Evolutionary conservation across 2,888 invertebrate species (phyloP), one percentile per base, ranked within the genome.

Genomic region (Sarcophaga subvicina): DNA sequence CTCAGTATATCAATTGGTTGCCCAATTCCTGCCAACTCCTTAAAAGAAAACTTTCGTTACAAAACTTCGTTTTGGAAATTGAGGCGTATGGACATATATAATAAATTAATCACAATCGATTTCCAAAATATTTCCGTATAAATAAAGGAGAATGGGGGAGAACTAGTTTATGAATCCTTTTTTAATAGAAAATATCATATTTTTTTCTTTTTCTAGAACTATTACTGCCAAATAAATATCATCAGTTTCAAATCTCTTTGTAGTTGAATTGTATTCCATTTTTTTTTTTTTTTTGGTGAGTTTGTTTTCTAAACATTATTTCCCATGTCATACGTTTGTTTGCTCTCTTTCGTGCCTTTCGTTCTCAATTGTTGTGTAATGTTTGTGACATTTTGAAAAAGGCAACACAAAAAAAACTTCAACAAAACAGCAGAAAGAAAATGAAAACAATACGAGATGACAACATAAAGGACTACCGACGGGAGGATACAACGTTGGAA

Each of bases 361-460:
- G 49, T 71, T 79, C 49, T 76, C 49, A 76, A 71, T 70, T 84
- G 75, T 71, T 60, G 59, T 80, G 71, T 60, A 67, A 47, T 87
- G 87, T 79, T 87, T 84, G 70, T 84, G 87, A 84, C 87, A 87
- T 80, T 77, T 49, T 66, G 71, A 72, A 77, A 77, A 60, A 37
- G 37, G 2, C 6, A 66, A 54, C 69, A 45, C 70, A 84, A 60
- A 75, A 69, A 49, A 69, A 20, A 60, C 60, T 72, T 69, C 49
- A 25, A 27, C 37, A 64, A 80, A 73, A 71, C 0, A 20, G 69
- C 73, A 83, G 25, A 69, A 59, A 47, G 20, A 66, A 80, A 60
- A 66, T n/a, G 37, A 49, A 60, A 79, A 27, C 64, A 80, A 27
- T 66, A 66, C 12, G 4, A 17, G 5, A n/a, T 71, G 76, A 59